Conservation (phyloP, 2,113 vertebrate genomes). For the Centrocercus urophasianus region DNA sequence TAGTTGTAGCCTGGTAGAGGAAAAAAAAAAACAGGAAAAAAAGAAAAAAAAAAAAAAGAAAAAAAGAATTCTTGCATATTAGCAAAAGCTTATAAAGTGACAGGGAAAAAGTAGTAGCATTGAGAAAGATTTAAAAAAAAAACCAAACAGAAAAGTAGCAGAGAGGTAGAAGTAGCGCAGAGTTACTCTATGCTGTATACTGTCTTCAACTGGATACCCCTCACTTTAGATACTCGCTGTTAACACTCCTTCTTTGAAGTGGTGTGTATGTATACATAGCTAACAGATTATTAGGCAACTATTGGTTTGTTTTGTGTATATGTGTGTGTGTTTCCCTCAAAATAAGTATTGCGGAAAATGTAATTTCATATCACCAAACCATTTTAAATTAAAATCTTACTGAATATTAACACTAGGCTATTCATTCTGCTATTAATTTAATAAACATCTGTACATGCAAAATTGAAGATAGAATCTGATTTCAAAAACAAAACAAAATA, state of each 20-base stretch:
- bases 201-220: not conserved
- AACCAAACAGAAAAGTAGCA: not conserved
- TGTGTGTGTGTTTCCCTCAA: not conserved
- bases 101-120: not conserved
- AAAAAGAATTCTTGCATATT: not conserved
- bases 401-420: not conserved
- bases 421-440: not conserved
- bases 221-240: not conserved
- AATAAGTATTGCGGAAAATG: not conserved
- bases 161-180: not conserved
- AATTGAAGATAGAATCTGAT: not conserved
- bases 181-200: not conserved
- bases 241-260: not conserved
- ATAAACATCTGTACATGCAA: rapidly evolving
- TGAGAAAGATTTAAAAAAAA: not conserved
- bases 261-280: not conserved
- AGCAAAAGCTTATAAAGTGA: constrained; percentile 17
- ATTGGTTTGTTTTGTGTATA: not conserved
- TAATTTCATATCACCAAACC: not conserved
- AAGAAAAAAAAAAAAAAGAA: not conserved
- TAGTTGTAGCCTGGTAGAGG: not conserved
- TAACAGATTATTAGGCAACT: not conserved
- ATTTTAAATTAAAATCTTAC: not conserved
- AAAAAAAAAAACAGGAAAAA: too few species aligned
- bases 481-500: too few species aligned